These are phyloP conservation scores for Nemotelus nigrinus DNA, from an alignment of 2,888 invertebrate species.

Conservation along the genomic window DNA sequence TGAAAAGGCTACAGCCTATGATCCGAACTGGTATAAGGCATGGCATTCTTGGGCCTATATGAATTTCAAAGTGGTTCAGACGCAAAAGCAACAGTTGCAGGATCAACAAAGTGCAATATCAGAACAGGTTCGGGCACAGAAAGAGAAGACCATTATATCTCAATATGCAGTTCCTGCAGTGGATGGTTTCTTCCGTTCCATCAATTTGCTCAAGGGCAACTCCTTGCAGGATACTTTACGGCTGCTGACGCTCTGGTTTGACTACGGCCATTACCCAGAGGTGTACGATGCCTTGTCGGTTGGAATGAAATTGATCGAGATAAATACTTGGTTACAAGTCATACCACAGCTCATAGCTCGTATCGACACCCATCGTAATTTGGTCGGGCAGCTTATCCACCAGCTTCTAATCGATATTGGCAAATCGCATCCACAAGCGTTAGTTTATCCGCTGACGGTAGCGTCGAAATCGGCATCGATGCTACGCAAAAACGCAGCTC, in stretches of 20 bases:
- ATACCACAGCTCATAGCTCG: conserved; percentile 98
- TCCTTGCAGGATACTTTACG: conserved; percentile 96
- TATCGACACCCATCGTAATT: conserved; percentile 90
- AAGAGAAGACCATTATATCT: conserved; percentile 64
- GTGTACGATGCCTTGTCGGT: conserved; percentile 94
- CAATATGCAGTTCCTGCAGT: conserved; percentile 93
- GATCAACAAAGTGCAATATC: conserved; percentile 56
- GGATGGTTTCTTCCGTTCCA: conserved; percentile 95
- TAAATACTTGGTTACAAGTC: conserved; percentile 99
- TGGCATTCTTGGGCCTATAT: conserved; percentile 99
- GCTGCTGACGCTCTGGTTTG: conserved; percentile 97
- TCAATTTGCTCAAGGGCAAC: conserved; percentile 89
- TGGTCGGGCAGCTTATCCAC: conserved; percentile 91
- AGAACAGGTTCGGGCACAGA: conserved; percentile 58
- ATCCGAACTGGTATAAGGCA: conserved; percentile 89
- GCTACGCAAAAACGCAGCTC: conserved; percentile 88
- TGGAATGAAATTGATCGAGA: conserved; percentile 91
- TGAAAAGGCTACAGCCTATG: conserved; percentile 64
- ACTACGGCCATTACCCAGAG: conserved; percentile 93
- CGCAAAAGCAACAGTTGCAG: conserved; percentile 62
- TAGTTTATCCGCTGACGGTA: conserved; percentile 97
- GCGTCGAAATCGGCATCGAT: conserved; percentile 93
- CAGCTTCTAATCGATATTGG: conserved; percentile 95
- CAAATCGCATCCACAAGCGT: conserved; percentile 96
- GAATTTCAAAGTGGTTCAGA: conserved; percentile 88